Conservation (phyloP, 2,797 vertebrate species). For the Xerus rutilus region DNA sequence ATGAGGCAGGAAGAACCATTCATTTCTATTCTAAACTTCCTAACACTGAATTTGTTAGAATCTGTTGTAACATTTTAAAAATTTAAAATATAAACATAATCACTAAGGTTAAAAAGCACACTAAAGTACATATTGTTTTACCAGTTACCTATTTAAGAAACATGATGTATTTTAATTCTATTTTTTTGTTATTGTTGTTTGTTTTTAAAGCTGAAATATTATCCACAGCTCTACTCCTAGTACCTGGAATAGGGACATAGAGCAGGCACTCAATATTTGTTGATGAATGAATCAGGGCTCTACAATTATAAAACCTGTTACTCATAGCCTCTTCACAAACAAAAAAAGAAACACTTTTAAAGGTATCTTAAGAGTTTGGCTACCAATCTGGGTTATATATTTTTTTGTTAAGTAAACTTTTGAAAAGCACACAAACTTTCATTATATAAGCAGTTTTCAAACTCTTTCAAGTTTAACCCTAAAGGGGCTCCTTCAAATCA, state of each 20-base stretch:
- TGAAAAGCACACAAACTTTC: neutral
- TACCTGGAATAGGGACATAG: neutral
- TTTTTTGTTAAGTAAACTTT: neutral
- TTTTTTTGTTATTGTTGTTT: neutral
- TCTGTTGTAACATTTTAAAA: neutral
- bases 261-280: neutral
- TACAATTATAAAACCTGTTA: neutral
- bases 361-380: neutral
- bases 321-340: neutral
- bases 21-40: neutral
- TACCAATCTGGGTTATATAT: neutral
- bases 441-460: neutral
- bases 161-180: neutral
- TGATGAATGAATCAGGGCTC: slow-evolving; percentile 24
- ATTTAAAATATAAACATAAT: slow-evolving; percentile 1
- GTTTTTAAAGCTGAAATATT: neutral
- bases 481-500: neutral
- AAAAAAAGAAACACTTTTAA: neutral
- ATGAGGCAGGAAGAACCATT: neutral
- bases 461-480: neutral
- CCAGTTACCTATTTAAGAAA: slow-evolving; percentile 14
- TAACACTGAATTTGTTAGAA: neutral
- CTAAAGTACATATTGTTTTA: neutral
- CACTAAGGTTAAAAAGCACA: neutral
- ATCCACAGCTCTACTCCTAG: neutral